Conservation (phyloP, 2,888 invertebrate genomes). For the Callosobruchus maculatus region DNA sequence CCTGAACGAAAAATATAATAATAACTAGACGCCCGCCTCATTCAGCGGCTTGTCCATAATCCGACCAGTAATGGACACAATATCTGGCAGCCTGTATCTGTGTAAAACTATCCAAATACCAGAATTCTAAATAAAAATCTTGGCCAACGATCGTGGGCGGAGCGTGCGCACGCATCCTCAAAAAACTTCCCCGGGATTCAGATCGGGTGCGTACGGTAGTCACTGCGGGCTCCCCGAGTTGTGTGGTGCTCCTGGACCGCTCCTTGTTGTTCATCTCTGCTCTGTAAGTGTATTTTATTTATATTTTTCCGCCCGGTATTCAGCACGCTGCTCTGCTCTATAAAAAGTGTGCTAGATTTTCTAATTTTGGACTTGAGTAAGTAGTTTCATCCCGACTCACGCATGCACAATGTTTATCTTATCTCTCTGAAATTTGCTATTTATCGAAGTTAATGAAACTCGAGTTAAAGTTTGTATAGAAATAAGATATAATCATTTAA, state of each 20-base stretch:
- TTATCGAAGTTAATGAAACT: no score
- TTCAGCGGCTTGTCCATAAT: not conserved
- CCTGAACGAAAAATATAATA: not conserved
- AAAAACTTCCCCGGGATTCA: conserved; percentile 20
- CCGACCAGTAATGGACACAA: not conserved
- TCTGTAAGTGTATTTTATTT: conserved; percentile 35
- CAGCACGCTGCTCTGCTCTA: not conserved
- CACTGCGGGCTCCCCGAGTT: conserved; percentile 50
- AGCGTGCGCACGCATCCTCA: conserved; percentile 27
- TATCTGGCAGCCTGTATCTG: not conserved
- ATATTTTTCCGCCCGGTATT: not conserved
- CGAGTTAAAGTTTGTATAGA: no score
- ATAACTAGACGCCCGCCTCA: not conserved
- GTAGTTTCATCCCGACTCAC: not conserved
- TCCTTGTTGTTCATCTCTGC: conserved; percentile 37
- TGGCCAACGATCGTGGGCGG: conserved; percentile 10
- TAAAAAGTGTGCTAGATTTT: not conserved
- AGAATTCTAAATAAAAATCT: conserved; percentile 1
- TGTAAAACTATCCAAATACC: conserved; percentile 1
- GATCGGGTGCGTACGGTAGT: conserved; percentile 36
- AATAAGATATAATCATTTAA: no score
- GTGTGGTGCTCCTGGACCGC: conserved; percentile 51
- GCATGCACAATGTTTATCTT: not conserved
- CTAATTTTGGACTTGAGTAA: not conserved
- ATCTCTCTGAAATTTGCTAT: no score